These are phyloP conservation scores for Australoheros facetus DNA, from an alignment of 2,797 vertebrate genomes.

Conservation along the genomic window DNA sequence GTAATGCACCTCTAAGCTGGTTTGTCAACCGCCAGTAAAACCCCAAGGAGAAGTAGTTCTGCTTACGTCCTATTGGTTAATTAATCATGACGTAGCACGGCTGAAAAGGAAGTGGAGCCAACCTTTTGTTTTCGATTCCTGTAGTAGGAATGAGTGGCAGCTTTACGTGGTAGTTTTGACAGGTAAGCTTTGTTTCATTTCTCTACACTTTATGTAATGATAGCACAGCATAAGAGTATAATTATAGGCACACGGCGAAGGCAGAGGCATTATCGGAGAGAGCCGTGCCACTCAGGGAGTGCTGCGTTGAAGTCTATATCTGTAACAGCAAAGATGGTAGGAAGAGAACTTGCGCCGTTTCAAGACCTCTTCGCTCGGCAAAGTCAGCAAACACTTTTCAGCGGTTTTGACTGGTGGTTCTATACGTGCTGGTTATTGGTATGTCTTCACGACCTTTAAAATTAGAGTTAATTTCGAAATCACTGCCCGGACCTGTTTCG, in stretches of 20 bases:
- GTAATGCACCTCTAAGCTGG: no score
- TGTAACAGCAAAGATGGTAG: not conserved
- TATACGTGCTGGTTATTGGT: not conserved
- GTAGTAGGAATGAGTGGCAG: no score
- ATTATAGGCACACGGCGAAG: accelerated
- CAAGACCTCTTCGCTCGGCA: not conserved
- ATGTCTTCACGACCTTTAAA: not conserved
- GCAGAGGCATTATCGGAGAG: not conserved
- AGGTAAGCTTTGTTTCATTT: conserved; percentile 14
- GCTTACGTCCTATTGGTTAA: conserved; percentile 52
- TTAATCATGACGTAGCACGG: not conserved
- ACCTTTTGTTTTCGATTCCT: conserved; percentile 33
- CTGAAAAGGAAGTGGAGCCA: conserved; percentile 49
- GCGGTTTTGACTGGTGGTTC: not conserved
- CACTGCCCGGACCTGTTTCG: not conserved
- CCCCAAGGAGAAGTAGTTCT: no score
- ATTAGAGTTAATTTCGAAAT: not conserved
- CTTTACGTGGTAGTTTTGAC: not conserved
- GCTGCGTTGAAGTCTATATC: not conserved
- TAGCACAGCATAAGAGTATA: accelerated
- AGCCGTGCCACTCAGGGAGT: not conserved
- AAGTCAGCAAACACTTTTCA: not conserved
- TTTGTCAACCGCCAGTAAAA: no score
- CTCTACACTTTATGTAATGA: not conserved
- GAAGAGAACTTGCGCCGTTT: accelerated